Base-by-base conservation (phyloP, 2,888 invertebrate genomes). In the Ptychoptera contaminata region DNA sequence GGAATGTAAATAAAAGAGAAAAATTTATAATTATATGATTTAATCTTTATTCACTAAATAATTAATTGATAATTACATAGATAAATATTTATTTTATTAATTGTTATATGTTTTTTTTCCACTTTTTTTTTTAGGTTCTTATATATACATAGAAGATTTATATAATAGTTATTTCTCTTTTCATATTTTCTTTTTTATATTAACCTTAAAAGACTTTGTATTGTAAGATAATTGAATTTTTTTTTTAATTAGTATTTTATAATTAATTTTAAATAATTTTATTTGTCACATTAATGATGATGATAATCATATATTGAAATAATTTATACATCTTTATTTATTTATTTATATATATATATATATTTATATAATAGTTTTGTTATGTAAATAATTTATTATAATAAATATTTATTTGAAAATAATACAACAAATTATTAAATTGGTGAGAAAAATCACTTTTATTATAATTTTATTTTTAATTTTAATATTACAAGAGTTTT, bases 141-240 rank as follows among this genome's bases (percentile, higher is more conserved):
- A 30, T 40, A 40, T 40, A 40, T 40, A 40, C 40, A 40, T 40
- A 30, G 30, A 40, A 30, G 29, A 12, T 30, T 30, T 35, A 30
- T 40, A 30, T 40, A 40, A 40, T 40, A 40, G 14, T 40, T 30
- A 35, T 9, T 30, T 12, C 29, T 23, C 29, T 10, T 39, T 39
- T 39, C n/a, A 40, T 40, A 10, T 14, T 15, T 30, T 39, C 23
- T 39, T 30, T 40, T 30, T 40, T 40, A 40, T 40, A 40, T 30
- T 30, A 40, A 40, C 29, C 30, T 29, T 40, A 30, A 16, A 37
- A 15, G 16, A 37, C 9, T 12, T 14, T 37, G n/a, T 37, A 12
- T 5, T 23, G 23, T 7, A 23, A 23, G 23, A 23, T 23, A 23
- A 23, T 23, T 23, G 23, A 23, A 23, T 23, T 23, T 23, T 23